Conservation (phyloP, 2,797 vertebrate genomes). For the Alcedo atthis region DNA sequence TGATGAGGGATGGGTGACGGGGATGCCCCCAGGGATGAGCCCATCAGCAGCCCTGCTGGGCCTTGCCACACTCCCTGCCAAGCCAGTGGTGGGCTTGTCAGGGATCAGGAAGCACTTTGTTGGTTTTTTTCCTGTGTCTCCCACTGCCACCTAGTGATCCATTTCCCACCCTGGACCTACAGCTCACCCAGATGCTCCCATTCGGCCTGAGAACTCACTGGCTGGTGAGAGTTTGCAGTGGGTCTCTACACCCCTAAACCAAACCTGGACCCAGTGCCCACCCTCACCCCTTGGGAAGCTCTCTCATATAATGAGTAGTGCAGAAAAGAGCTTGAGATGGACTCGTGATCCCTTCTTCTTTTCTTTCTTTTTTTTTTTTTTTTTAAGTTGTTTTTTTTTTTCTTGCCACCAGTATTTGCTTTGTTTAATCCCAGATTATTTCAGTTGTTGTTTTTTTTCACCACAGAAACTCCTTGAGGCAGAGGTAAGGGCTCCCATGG, state of each 20-base stretch:
- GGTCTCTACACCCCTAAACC: neutral
- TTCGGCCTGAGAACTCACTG: neutral
- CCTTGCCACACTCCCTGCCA: neutral
- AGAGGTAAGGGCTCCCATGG: neutral
- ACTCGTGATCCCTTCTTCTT: no score
- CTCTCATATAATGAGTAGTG: neutral
- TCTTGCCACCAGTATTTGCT: neutral
- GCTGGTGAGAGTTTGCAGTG: neutral
- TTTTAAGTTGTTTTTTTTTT: neutral
- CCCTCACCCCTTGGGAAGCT: neutral
- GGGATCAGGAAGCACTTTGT: neutral
- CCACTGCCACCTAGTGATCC: conserved; percentile 46
- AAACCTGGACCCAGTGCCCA: rapidly evolving
- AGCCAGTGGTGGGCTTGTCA: neutral
- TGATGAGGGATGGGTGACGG: neutral
- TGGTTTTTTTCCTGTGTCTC: neutral
- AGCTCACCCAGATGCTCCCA: neutral
- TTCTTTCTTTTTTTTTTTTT: neutral
- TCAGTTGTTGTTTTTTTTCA: neutral
- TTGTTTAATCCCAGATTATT: neutral
- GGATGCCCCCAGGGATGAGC: neutral
- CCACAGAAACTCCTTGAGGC: rapidly evolving
- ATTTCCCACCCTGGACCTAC: neutral
- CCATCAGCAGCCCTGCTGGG: neutral
- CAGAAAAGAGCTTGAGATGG: neutral